Evolutionary conservation across 2,797 vertebrate species (phyloP).

Genomic region (Euthynnus affinis): DNA sequence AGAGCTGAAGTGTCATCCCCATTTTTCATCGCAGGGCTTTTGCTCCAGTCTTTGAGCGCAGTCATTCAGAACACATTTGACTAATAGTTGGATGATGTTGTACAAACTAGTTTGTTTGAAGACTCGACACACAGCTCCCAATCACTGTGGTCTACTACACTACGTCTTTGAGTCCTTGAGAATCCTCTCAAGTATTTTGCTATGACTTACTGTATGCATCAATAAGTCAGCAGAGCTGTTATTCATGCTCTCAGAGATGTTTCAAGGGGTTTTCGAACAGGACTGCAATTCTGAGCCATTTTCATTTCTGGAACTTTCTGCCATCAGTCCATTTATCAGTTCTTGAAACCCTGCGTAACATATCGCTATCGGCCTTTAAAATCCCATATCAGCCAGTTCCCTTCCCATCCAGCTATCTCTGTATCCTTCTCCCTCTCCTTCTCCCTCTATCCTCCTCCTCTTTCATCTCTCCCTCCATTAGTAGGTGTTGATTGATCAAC

Average conservation of each 20-base stretch:
- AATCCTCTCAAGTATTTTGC: not conserved
- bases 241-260: not conserved
- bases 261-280: slow-evolving; percentile 14
- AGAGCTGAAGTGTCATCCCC: too few relatives aligned
- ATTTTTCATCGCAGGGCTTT: too few relatives aligned
- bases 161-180: not conserved
- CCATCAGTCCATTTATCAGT: slow-evolving; percentile 1
- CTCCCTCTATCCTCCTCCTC: slow-evolving; percentile 28
- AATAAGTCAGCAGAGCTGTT: not conserved
- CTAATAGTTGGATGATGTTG: too few relatives aligned
- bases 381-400: slow-evolving; percentile 26
- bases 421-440: slow-evolving; percentile 22
- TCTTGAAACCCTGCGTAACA: slow-evolving; percentile 43
- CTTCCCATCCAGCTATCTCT: slow-evolving; percentile 14
- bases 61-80: too few relatives aligned
- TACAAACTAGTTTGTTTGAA: not conserved
- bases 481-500: slow-evolving; percentile 76
- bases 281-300: not conserved
- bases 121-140: not conserved
- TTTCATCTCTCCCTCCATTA: slow-evolving; percentile 70
- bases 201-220: not conserved
- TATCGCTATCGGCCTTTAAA: slow-evolving; percentile 11
- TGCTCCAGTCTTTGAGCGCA: too few relatives aligned
- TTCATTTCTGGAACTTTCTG: not conserved
- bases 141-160: not conserved